Evolutionary conservation across 2,797 vertebrate species (phyloP), one percentile per base, ranked within the genome.

Genomic region (Fistularia tabacaria): DNA sequence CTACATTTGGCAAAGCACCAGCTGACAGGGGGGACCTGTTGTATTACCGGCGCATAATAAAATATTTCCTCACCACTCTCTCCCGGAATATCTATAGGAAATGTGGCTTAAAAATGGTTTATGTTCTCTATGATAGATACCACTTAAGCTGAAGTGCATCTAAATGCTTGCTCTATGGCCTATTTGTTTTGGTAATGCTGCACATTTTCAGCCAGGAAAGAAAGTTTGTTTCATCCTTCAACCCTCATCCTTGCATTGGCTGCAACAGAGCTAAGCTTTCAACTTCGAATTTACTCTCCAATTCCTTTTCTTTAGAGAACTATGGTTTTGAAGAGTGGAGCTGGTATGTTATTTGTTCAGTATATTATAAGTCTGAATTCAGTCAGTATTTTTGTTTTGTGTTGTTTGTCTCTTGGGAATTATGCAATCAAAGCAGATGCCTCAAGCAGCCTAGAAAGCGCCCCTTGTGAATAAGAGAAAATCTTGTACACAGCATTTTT

Each of bases 331-430:
- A 87, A 89, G 84, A 90, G 83, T 81, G 77, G 78, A 81, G 84
- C 82, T 85, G 84, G 74, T 89, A 83, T 86, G 85, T 90, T 90
- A 89, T 88, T 90, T 90, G 86, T 88, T 89, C 81, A 76, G 77
- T 87, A 87, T 88, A 89, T 90, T 89, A 89, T 89, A 87, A 86
- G 88, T 89, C 85, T 89, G 87, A 87, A 90, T 89, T 88, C 87
- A 88, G 85, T 88, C 85, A 88, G 87, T 88, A 88, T 88, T 88
- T 89, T 90, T 90, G 84, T 89, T 89, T 88, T 88, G 85, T 90
- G 86, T 88, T 89, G 86, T 83, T 82, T 48, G 51, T 77, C 87
- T 86, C 86, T 46, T 69, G 88, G 84, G 86, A 88, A 87, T 89
- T 88, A 89, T 87, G 85, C 82, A 90, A 90, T 90, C 88, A 89